Percentiles rank a stretch among this genome's conserved stretches.
Evolutionary conservation across 2,797 vertebrate species (phyloP).

Genomic region (Channa striata): DNA sequence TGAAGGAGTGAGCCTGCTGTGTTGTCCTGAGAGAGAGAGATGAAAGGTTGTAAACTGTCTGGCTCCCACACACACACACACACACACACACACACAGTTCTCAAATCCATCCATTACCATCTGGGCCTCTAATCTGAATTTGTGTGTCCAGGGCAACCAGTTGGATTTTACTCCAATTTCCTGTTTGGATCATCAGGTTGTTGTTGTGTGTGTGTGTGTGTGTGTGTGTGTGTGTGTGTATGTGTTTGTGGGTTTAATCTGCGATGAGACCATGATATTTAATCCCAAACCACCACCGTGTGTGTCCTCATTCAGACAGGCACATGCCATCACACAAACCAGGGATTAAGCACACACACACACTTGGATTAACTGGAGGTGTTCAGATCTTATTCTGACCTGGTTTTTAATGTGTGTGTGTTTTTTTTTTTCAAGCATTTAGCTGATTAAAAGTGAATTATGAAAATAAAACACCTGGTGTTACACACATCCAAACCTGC

Average conservation of each 20-base stretch:
- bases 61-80: constrained; percentile 11
- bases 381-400: constrained; percentile 34
- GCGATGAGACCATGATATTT: constrained; percentile 66
- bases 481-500: neutral
- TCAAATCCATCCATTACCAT: constrained; percentile 49
- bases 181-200: constrained; percentile 11
- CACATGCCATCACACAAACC: constrained; percentile 65
- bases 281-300: constrained; percentile 53
- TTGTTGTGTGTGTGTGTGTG: neutral
- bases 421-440: constrained; percentile 24
- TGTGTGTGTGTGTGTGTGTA: constrained; percentile 7
- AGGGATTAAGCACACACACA: constrained; percentile 61
- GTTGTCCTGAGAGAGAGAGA: constrained; percentile 18
- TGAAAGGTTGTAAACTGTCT: constrained; percentile 13
- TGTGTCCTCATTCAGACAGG: constrained; percentile 24
- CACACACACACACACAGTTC: constrained; percentile 30
- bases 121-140: constrained; percentile 55
- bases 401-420: constrained; percentile 9
- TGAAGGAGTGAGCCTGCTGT: constrained; percentile 21
- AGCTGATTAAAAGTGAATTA: constrained; percentile 9
- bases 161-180: constrained; percentile 36
- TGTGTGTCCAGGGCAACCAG: constrained; percentile 18
- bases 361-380: constrained; percentile 16
- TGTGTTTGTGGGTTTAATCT: constrained; percentile 52
- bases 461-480: neutral